Conservation (phyloP, 2,888 invertebrate species). For the Cancer borealis region DNA sequence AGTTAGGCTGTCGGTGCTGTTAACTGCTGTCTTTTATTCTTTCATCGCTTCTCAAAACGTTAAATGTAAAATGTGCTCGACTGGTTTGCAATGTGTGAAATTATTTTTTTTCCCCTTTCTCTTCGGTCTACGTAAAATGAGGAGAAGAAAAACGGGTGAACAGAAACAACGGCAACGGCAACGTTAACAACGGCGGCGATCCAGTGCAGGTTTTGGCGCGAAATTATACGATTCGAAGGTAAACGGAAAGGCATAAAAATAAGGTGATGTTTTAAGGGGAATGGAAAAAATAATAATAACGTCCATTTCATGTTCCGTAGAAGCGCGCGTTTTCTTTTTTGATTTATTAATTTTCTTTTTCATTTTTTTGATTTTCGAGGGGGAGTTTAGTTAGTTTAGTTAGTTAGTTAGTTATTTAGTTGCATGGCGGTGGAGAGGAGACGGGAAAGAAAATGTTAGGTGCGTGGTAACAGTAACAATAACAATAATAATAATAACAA, state of each 20-base stretch:
- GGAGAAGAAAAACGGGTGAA: not conserved
- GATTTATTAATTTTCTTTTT: too few relatives aligned
- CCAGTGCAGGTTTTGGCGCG: not conserved
- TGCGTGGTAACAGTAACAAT: not conserved
- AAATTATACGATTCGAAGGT: not conserved
- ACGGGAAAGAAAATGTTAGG: too few relatives aligned
- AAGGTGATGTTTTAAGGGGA: not conserved
- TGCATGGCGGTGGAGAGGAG: not conserved
- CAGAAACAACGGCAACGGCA: not conserved
- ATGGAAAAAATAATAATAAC: not conserved
- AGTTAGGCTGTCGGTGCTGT: conserved; percentile 35
- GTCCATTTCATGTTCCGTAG: too few relatives aligned
- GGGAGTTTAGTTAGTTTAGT: too few relatives aligned
- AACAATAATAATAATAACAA: too few relatives aligned
- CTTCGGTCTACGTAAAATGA: not conserved
- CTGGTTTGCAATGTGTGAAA: not conserved
- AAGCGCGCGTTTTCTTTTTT: too few relatives aligned
- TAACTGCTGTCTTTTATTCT: conserved; percentile 40
- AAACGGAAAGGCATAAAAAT: not conserved
- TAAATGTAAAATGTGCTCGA: conserved; percentile 14
- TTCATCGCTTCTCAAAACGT: conserved; percentile 37
- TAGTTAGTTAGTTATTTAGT: not conserved
- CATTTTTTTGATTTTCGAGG: too few relatives aligned
- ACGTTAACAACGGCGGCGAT: not conserved
- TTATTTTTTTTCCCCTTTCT: not conserved